Evolutionary conservation across 2,888 invertebrate species (phyloP).

Genomic region (Troilus luridus): DNA sequence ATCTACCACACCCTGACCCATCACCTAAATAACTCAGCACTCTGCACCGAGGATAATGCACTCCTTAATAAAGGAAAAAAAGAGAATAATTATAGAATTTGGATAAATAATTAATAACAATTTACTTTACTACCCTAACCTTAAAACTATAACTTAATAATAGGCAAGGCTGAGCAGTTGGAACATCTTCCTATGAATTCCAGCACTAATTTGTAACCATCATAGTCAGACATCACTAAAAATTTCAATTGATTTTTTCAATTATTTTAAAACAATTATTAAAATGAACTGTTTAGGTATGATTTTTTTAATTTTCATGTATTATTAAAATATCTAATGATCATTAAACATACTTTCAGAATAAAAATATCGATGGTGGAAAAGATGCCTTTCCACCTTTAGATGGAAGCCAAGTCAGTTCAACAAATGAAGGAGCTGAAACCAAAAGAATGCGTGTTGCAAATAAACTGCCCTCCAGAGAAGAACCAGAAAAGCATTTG

Average conservation of each 20-base stretch:
- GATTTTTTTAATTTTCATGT: neutral
- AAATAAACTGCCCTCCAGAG: neutral
- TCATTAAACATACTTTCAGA: constrained; percentile 2
- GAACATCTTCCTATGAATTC: too few species aligned
- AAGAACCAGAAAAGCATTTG: neutral
- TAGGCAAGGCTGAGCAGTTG: too few species aligned
- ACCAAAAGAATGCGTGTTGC: constrained; percentile 40
- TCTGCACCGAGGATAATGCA: too few species aligned
- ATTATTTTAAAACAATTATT: neutral
- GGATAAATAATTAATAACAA: too few species aligned
- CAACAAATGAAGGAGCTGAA: constrained; percentile 16
- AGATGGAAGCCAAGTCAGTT: neutral
- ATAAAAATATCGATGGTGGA: neutral
- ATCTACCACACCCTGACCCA: too few species aligned
- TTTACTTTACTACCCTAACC: too few species aligned
- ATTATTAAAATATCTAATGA: neutral
- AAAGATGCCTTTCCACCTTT: neutral
- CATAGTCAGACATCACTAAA: too few species aligned
- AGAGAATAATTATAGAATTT: too few species aligned
- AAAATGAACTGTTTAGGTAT: neutral
- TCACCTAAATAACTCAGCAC: too few species aligned
- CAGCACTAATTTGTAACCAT: too few species aligned
- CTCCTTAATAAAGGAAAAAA: too few species aligned
- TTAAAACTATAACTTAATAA: too few species aligned
- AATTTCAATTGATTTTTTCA: neutral